Base-by-base conservation (phyloP, 2,797 vertebrate species). In the Poeciliopsis gracilis region DNA sequence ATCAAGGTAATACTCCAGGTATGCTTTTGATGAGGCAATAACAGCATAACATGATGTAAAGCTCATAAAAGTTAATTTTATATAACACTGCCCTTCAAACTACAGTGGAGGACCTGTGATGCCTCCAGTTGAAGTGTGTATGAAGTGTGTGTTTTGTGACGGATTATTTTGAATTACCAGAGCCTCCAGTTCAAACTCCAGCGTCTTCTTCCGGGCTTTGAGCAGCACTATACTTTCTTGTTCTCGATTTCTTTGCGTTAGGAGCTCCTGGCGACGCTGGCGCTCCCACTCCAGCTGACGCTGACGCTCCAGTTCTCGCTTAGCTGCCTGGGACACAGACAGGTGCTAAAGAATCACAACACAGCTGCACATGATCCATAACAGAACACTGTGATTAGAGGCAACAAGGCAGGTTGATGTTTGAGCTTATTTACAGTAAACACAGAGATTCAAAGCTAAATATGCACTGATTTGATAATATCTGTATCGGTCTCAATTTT, bases 111-210 rank as follows among this genome's bases (percentile, higher is more conserved):
- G 23, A 53, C 23, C 2, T 10, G 23, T 25, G 7, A 23, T 25
- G 23, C 51, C 25, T 53, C 23, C 23, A 53, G 9, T 25, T 2
- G 0, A 53, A 53, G 8, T 53, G 8, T 53, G 51, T 53, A 7
- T 57, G 25, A 4, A 57, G 55, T 12, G 10, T 28, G 55, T n/a
- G 10, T 15, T 57, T n/a, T 57, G n/a, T 2, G 55, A 57, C n/a
- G 5, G 2, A 13, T 36, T 43, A 20, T 15, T 30, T 49, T 28
- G 74, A 30, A 46, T 88, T 92, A 99, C 98, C 83, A 99, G 94
- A 72, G 98, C 97, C 88, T 99, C 98, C 88, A 99, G 93, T 85
- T 99, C 98, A 77, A 99, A 98, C 92, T 99, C 98, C 80, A 99
- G 93, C 0, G 98, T 99, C 92, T 99, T 99, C 92, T 98, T 99